These are phyloP conservation scores for Colistium nudipinnis DNA, from an alignment of 2,113 vertebrate species.

Conservation along the genomic window DNA sequence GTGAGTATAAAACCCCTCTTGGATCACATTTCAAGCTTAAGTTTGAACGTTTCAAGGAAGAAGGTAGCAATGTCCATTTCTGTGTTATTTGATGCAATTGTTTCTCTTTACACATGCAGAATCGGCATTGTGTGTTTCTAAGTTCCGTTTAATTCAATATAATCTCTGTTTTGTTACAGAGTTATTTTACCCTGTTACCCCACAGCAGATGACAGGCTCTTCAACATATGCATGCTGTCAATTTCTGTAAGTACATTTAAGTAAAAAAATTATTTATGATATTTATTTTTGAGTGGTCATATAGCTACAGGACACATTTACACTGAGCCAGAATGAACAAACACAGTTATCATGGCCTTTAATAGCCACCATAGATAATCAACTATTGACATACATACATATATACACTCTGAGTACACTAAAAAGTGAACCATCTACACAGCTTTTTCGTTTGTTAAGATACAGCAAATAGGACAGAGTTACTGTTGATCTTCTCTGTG, in stretches of 20 bases:
- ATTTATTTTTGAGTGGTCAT: no score
- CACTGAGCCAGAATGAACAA: no score
- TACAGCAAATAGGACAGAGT: neutral
- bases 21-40: neutral
- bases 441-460: neutral
- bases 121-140: neutral
- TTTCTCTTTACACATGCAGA: neutral
- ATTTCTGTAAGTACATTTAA: conserved; percentile 69
- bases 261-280: neutral
- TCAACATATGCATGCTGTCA: conserved; percentile 69
- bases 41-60: neutral
- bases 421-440: neutral
- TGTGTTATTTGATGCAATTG: neutral
- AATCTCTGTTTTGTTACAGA: conserved; percentile 44
- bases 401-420: neutral
- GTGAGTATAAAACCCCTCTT: conserved; percentile 61
- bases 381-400: neutral
- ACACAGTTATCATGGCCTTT: no score
- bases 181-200: conserved; percentile 74
- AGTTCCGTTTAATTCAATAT: neutral
- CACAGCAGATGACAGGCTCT: conserved; percentile 66
- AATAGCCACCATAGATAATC: no score
- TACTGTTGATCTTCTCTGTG: neutral
- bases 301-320: no score
- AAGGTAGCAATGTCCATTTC: neutral